phyloP scores from a whole-genome alignment of 2,888 invertebrate genomes.

The Ophion slaviceki region DNA sequence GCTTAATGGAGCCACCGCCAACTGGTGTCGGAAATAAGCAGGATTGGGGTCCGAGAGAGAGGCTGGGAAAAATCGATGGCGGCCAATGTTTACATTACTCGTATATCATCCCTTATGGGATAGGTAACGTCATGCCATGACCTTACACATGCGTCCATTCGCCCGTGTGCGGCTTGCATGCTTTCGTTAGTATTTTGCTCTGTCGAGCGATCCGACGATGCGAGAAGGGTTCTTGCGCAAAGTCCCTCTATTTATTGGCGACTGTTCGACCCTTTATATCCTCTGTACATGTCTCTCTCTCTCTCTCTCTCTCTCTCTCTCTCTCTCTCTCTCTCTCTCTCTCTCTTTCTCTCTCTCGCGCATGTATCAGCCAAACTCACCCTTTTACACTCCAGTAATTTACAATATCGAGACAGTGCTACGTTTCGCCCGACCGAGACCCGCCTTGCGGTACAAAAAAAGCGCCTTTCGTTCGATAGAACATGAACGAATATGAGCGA shows the following conservation, averaged over 20 bases:
- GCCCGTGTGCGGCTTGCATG: constrained; percentile 41
- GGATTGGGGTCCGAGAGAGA: no score
- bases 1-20: no score
- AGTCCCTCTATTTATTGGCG: constrained; percentile 75
- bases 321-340: constrained; percentile 20
- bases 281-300: constrained; percentile 65
- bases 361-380: constrained; percentile 39
- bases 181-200: constrained; percentile 50
- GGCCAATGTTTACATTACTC: constrained; percentile 20
- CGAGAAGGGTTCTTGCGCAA: constrained; percentile 68
- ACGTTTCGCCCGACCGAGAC: constrained; percentile 21
- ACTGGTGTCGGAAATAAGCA: no score
- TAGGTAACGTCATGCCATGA: constrained; percentile 21
- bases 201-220: constrained; percentile 65
- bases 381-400: constrained; percentile 54
- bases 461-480: constrained; percentile 2
- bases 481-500: background rate
- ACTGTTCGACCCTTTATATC: constrained; percentile 64
- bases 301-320: constrained; percentile 30
- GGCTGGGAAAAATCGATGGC: no score
- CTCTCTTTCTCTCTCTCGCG: constrained; percentile 49
- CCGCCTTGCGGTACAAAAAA: background rate
- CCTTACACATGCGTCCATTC: constrained; percentile 36
- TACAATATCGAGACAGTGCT: constrained; percentile 45
- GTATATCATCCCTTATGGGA: constrained; percentile 13